Conservation (phyloP, 2,113 vertebrate genomes). For the Microcebus lehilahytsara region DNA sequence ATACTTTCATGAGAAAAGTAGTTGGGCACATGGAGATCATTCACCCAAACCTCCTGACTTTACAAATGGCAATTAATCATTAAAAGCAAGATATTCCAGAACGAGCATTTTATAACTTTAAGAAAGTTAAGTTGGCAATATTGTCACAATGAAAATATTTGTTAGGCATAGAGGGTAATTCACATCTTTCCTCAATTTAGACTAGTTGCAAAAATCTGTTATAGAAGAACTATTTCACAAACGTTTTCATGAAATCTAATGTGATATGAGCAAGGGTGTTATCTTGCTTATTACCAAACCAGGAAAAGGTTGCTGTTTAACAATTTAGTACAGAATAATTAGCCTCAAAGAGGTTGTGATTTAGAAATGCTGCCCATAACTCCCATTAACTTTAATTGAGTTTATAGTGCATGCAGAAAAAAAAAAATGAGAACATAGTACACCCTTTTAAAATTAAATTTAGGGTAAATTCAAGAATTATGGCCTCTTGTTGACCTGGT, state of each 20-base stretch:
- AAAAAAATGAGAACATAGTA: neutral
- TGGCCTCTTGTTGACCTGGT: neutral
- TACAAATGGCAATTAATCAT: neutral
- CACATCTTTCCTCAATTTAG: neutral
- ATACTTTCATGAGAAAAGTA: neutral
- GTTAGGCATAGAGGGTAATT: neutral
- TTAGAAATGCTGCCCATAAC: slow-evolving; percentile 58
- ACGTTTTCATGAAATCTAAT: slow-evolving; percentile 15
- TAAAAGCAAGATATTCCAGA: neutral
- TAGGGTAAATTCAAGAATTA: slow-evolving; percentile 45
- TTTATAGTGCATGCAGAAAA: slow-evolving; percentile 19
- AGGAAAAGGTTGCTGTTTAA: slow-evolving; percentile 61
- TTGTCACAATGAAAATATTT: neutral
- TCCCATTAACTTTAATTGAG: slow-evolving; percentile 66
- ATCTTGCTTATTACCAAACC: slow-evolving; percentile 46
- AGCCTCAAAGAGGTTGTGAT: slow-evolving; percentile 58
- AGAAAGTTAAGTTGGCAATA: neutral
- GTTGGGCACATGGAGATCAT: neutral
- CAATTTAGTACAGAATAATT: slow-evolving; percentile 61
- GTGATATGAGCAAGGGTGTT: neutral
- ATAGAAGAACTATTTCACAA: neutral
- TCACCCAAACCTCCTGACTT: neutral
- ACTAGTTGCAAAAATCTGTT: neutral
- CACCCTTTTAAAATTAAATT: slow-evolving; percentile 66
- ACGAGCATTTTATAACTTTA: neutral